Conservation (phyloP, 1,140 invertebrate genomes). For the Stegodyphus dumicola region DNA sequence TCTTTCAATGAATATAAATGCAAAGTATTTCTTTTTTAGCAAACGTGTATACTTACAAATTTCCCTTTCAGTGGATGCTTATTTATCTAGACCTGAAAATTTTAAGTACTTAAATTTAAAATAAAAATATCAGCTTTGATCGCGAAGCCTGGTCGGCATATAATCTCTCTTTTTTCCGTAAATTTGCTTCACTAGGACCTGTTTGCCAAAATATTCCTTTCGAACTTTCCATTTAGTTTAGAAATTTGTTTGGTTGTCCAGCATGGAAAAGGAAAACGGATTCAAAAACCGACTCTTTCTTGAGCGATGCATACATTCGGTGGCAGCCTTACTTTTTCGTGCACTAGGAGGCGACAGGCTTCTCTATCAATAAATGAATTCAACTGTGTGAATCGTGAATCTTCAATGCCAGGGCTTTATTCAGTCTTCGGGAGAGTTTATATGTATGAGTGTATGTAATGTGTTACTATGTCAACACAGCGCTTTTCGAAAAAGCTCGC, state of each 20-base stretch:
- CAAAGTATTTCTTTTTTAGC: no score
- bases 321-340: neutral
- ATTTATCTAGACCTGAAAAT: no score
- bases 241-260: constrained; percentile 40
- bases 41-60: no score
- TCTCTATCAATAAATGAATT: constrained; percentile 57
- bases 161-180: neutral
- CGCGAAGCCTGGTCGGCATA: no score
- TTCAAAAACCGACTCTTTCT: constrained; percentile 4
- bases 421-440: constrained; percentile 7
- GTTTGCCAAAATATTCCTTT: constrained; percentile 24
- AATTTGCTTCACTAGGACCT: constrained; percentile 16
- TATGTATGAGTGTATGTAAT: neutral
- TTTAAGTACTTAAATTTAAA: no score
- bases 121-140: no score
- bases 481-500: constrained; percentile 36
- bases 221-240: constrained; percentile 21
- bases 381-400: constrained; percentile 10
- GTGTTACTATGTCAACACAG: constrained; percentile 26
- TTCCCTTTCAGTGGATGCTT: no score
- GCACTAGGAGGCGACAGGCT: neutral
- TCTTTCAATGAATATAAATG: no score
- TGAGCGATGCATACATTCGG: neutral
- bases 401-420: neutral
- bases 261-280: constrained; percentile 11